Evolutionary conservation across 2,797 vertebrate genomes (phyloP).

Genomic region (Sebastes iracundus): DNA sequence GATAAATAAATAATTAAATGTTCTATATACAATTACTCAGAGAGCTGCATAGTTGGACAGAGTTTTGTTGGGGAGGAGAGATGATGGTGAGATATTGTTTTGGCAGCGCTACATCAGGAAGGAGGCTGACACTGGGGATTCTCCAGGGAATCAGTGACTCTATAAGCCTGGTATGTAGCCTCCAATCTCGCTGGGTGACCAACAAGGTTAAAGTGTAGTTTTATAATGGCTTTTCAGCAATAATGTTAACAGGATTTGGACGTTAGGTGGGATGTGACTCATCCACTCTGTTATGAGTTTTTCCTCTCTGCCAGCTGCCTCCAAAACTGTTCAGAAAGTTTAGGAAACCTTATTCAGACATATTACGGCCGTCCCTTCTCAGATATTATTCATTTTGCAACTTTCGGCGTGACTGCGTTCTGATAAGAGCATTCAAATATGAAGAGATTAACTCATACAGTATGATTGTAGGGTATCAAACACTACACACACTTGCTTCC

Average conservation of each 20-base stretch:
- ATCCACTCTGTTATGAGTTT: background rate
- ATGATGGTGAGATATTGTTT: slow-evolving; percentile 11
- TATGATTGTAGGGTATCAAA: background rate
- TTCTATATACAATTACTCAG: background rate
- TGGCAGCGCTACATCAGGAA: slow-evolving; percentile 12
- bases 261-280: background rate
- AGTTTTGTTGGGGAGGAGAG: background rate
- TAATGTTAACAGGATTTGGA: background rate
- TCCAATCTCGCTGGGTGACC: background rate
- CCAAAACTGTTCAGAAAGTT: background rate
- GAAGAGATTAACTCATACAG: background rate
- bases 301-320: background rate
- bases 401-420: background rate
- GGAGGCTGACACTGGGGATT: background rate
- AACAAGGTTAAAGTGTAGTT: background rate
- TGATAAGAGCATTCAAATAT: slow-evolving; percentile 19
- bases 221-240: background rate
- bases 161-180: slow-evolving; percentile 47
- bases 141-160: slow-evolving; percentile 39
- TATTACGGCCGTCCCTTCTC: accelerated
- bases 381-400: background rate
- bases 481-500: background rate
- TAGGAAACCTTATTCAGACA: background rate
- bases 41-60: background rate
- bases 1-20: background rate